Evolutionary conservation across 2,888 invertebrate species (phyloP), one percentile per base, ranked within the genome.

Genomic region (Laothoe populi): DNA sequence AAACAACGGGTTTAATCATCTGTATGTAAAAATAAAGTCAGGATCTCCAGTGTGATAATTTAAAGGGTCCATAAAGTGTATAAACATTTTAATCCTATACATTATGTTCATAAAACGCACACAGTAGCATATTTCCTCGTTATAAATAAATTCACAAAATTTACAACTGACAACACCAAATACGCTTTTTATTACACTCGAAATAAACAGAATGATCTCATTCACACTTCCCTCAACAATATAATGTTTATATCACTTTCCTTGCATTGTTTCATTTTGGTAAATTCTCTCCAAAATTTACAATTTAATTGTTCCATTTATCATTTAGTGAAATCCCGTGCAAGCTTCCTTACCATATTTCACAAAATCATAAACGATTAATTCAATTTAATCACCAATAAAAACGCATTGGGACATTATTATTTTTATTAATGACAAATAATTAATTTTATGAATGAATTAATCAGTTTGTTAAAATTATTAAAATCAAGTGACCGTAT

Each of bases 371-470:
- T 35, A 53, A 35, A 53, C 53, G 31, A 53, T 53, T 53, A 53
- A 53, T 53, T 53, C 11, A 35, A 19, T 53, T 53, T 35, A 53
- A 53, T 35, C 11, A 11, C 19, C 53, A 35, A 35, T 53, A 53
- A 53, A 53, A 53, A 19, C 1, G 26, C 5, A 19, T 19, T 31
- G 35, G 16, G 53, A 4, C 53, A 35, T 53, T 53, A 53, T 53
- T 53, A 49, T 49, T 53, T 53, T 53, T 53, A 35, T 53, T 53
- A 53, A 19, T 53, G 19, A 53, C 19, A 53, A 53, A 49, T 49
- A 31, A 35, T 48, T n/a, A 16, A 19, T 4, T 11, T 16, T 35
- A 53, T 19, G 19, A 19, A 35, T 53, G 31, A 53, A 53, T 53
- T 53, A 53, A 53, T 53, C 53, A 53, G 53, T 35, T 19, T 10